A percentile compares a stretch with the other conserved stretches of the same genome.
These are phyloP conservation scores for Buathra laborator DNA, from an alignment of 2,888 invertebrate species.

Conservation along the genomic window DNA sequence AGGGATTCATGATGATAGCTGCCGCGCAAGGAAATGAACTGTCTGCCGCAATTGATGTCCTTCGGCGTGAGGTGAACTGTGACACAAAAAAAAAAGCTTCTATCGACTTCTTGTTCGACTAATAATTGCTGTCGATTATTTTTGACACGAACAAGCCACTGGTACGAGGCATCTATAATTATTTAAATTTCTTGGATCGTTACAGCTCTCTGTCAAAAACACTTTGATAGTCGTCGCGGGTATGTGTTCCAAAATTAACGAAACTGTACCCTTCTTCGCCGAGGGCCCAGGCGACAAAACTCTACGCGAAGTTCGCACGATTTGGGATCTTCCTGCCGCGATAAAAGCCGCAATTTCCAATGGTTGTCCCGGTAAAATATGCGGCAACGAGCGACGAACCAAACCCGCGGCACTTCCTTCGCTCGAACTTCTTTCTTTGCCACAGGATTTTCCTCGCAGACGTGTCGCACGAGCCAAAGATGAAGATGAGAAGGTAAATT, in stretches of 20 bases:
- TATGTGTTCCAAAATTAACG: constrained; percentile 64
- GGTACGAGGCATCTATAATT: not conserved
- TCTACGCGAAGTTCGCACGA: constrained; percentile 64
- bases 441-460: constrained; percentile 41
- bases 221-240: constrained; percentile 74
- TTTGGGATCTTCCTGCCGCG: constrained; percentile 72
- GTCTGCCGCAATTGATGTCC: constrained; percentile 64
- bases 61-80: constrained; percentile 73
- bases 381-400: constrained; percentile 59
- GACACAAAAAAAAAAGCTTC: not conserved
- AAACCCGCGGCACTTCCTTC: constrained; percentile 32
- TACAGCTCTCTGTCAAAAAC: constrained; percentile 70
- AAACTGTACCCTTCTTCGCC: constrained; percentile 72
- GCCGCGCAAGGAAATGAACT: constrained; percentile 68
- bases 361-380: constrained; percentile 62
- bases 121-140: not conserved
- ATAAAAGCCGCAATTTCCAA: constrained; percentile 66
- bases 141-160: not conserved
- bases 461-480: constrained; percentile 60
- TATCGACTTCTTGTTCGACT: not conserved
- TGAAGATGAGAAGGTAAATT: constrained; percentile 65
- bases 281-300: constrained; percentile 73
- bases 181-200: not conserved
- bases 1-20: constrained; percentile 76
- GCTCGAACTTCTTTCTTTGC: constrained; percentile 6